phyloP scores from a whole-genome alignment of 2,888 invertebrate species.

The Chrysolina haemoptera region DNA sequence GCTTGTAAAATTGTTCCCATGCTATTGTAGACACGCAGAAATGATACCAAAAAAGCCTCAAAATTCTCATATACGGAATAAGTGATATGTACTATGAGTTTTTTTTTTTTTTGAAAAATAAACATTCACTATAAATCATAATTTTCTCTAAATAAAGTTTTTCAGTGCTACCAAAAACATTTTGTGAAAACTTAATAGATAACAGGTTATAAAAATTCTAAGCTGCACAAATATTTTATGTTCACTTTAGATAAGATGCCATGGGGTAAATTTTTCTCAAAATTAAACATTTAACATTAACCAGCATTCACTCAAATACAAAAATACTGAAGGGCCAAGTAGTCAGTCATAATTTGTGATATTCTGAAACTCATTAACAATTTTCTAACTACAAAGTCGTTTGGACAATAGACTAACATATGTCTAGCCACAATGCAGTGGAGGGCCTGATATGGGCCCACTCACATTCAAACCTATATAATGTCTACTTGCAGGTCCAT shows the following conservation, averaged over 20 bases:
- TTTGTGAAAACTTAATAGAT: conserved; percentile 57
- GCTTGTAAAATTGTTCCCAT: conserved; percentile 18
- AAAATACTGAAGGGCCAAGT: not conserved
- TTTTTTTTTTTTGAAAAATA: not conserved
- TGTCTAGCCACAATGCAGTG: too few relatives aligned
- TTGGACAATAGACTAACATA: not conserved
- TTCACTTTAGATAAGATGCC: not conserved
- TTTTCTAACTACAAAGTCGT: not conserved
- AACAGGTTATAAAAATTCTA: conserved; percentile 57
- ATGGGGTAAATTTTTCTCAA: conserved; percentile 6
- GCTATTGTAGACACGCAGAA: conserved; percentile 16
- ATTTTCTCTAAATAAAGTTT: conserved; percentile 44
- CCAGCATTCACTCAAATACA: not conserved
- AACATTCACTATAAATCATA: conserved; percentile 6
- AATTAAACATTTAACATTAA: not conserved
- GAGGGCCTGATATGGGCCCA: too few relatives aligned
- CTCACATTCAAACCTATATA: too few relatives aligned
- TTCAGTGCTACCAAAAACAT: conserved; percentile 62
- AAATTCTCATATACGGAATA: conserved; percentile 33
- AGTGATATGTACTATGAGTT: conserved; percentile 42
- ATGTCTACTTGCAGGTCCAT: not conserved
- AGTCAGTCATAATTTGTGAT: not conserved
- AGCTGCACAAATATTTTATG: conserved; percentile 33
- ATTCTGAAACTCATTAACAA: not conserved
- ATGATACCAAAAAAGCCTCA: conserved; percentile 31